These are phyloP conservation scores for Heliconius hortense DNA, from an alignment of 2,888 invertebrate species.

Conservation along the genomic window DNA sequence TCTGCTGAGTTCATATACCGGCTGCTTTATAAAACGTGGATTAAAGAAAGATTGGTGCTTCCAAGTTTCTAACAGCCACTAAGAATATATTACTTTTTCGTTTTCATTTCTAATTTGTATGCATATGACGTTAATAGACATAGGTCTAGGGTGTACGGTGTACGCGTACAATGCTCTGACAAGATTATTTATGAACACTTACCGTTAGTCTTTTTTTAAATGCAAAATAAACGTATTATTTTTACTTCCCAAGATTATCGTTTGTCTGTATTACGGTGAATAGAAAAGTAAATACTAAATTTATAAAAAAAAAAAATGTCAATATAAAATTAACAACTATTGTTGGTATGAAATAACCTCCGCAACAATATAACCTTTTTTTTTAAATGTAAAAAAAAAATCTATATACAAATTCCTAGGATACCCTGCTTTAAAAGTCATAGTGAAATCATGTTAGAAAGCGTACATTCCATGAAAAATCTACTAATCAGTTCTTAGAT, in stretches of 20 bases:
- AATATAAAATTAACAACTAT: not conserved
- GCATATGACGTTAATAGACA: conserved; percentile 19
- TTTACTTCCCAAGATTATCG: not conserved
- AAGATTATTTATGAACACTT: conserved; percentile 14
- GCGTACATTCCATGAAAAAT: not conserved
- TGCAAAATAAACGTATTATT: not conserved
- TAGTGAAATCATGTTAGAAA: not conserved
- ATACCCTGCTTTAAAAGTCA: not conserved
- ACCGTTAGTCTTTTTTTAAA: conserved; percentile 13
- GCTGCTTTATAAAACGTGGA: conserved; percentile 45
- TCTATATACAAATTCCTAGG: not conserved
- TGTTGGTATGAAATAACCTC: not conserved
- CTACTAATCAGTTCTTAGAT: not conserved
- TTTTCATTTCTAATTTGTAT: conserved; percentile 24
- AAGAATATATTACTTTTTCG: conserved; percentile 15
- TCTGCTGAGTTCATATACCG: conserved; percentile 57
- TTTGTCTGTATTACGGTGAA: not conserved
- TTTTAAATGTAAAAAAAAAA: not conserved
- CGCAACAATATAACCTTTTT: no score
- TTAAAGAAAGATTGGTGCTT: conserved; percentile 56
- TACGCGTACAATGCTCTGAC: conserved; percentile 14
- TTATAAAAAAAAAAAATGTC: not conserved
- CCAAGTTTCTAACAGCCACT: conserved; percentile 42
- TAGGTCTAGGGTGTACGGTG: conserved; percentile 6
- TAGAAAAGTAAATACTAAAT: not conserved